phyloP scores from a whole-genome alignment of 1,140 invertebrate species.

The Zaprionus lachaisei region DNA sequence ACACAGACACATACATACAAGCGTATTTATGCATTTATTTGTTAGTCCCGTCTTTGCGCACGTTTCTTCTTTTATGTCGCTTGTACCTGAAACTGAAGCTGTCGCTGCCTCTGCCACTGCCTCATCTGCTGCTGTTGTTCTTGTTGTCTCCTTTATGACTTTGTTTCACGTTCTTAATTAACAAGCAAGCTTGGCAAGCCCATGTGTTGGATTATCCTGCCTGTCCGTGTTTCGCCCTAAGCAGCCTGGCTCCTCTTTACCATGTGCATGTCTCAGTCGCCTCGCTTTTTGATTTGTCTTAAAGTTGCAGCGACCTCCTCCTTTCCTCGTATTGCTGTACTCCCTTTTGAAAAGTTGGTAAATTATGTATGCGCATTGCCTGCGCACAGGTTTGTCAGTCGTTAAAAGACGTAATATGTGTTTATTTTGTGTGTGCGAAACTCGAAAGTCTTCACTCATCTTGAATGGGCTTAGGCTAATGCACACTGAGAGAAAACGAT shows the following conservation, averaged over 20 bases:
- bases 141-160: conserved; percentile 71
- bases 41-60: conserved; percentile 13
- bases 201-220: conserved; percentile 66
- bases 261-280: conserved; percentile 45
- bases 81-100: conserved; percentile 31
- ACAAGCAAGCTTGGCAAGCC: conserved; percentile 64
- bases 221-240: conserved; percentile 54
- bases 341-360: conserved; percentile 14
- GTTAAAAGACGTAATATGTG: conserved; percentile 18
- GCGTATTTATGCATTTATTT: conserved; percentile 27
- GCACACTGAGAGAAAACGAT: not conserved
- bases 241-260: conserved; percentile 42
- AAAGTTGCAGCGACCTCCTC: conserved; percentile 19
- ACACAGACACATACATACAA: not conserved
- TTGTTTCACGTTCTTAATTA: conserved; percentile 80
- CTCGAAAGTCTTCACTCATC: not conserved
- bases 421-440: not conserved
- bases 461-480: not conserved
- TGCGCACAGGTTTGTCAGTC: conserved; percentile 14
- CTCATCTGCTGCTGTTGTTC: conserved; percentile 24
- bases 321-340: too few relatives aligned
- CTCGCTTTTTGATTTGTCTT: conserved; percentile 38
- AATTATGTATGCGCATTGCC: conserved; percentile 32
- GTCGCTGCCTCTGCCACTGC: not conserved
- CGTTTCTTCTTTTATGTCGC: conserved; percentile 40